Conservation (phyloP, 2,888 invertebrate genomes). For the Myopa tessellatipennis region DNA sequence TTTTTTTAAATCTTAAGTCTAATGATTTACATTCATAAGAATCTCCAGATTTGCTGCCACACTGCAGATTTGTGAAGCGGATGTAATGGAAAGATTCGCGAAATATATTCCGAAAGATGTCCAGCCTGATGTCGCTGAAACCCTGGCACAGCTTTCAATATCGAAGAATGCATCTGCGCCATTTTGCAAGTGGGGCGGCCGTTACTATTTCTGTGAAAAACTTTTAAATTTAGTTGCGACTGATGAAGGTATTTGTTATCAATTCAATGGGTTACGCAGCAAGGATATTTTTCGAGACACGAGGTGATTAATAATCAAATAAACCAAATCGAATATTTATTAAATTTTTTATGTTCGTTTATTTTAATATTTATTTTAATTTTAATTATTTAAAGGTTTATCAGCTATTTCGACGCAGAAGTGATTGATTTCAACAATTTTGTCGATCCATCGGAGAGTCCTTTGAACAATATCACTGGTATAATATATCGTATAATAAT, state of each 20-base stretch:
- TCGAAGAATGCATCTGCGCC: constrained; percentile 62
- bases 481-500: too few relatives aligned
- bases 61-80: constrained; percentile 63
- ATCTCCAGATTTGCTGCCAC: constrained; percentile 58
- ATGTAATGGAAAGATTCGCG: constrained; percentile 56
- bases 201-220: constrained; percentile 62
- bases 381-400: constrained; percentile 45
- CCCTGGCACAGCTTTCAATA: constrained; percentile 57
- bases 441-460: constrained; percentile 50
- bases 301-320: not conserved
- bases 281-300: constrained; percentile 62
- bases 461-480: constrained; percentile 50
- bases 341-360: not conserved
- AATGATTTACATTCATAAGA: not conserved
- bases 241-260: constrained; percentile 66
- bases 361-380: not conserved
- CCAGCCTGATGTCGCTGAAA: constrained; percentile 52
- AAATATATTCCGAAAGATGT: constrained; percentile 51
- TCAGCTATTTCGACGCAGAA: constrained; percentile 58
- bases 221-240: constrained; percentile 63
- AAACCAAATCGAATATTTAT: not conserved
- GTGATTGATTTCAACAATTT: constrained; percentile 58
- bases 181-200: constrained; percentile 63
- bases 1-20: not conserved
- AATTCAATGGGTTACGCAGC: constrained; percentile 62